Evolutionary conservation across 2,888 invertebrate genomes (phyloP).

Genomic region (Elaeidobius kamerunicus): DNA sequence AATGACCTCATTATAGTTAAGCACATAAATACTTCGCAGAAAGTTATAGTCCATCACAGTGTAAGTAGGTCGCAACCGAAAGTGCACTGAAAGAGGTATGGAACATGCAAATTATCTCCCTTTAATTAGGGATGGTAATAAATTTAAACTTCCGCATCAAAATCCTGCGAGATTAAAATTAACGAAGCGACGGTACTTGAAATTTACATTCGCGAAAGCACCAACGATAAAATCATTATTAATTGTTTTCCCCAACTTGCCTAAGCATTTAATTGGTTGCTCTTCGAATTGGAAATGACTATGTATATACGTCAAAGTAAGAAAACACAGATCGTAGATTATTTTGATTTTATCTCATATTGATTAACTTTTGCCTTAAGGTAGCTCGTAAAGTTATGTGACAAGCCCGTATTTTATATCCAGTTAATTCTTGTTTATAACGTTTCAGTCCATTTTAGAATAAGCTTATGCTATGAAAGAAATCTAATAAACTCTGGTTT

Average conservation of each 20-base stretch:
- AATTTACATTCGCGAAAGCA: conserved; percentile 13
- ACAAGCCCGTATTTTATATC: no score
- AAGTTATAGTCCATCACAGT: not conserved
- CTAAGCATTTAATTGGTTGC: conserved; percentile 4
- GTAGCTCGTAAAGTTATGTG: no score
- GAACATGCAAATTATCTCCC: conserved; percentile 7
- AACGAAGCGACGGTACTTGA: conserved; percentile 9
- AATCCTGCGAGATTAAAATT: conserved; percentile 17
- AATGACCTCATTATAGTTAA: no score
- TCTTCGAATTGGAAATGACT: no score
- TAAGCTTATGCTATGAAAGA: no score
- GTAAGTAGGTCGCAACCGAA: not conserved
- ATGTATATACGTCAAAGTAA: no score
- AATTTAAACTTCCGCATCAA: conserved; percentile 19
- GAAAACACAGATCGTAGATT: no score
- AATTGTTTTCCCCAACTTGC: conserved; percentile 1
- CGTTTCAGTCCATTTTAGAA: no score
- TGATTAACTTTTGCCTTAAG: no score
- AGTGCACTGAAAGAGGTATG: conserved; percentile 1
- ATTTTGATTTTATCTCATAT: no score
- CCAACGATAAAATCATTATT: conserved; percentile 16
- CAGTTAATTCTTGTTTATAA: no score
- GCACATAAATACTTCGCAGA: not conserved
- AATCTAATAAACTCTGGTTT: no score
- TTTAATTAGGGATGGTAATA: conserved; percentile 16